Evolutionary conservation across 2,113 vertebrate species (phyloP).

Genomic region (Microcebus griseorufus): DNA sequence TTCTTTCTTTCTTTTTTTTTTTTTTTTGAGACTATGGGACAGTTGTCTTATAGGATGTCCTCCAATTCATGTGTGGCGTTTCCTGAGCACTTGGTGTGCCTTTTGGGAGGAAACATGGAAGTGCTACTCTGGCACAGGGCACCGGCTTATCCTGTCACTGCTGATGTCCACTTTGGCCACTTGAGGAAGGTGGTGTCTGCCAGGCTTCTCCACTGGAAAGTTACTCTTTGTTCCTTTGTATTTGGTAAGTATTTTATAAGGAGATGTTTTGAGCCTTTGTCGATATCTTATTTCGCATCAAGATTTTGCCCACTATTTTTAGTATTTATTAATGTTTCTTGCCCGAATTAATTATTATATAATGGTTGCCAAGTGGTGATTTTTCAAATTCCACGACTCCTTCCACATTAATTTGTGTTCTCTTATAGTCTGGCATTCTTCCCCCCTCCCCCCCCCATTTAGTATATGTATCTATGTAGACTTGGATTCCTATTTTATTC

Average conservation of each 20-base stretch:
- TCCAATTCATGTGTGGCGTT: background rate
- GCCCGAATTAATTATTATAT: background rate
- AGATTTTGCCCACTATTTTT: background rate
- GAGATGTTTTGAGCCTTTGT: background rate
- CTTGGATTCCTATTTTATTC: background rate
- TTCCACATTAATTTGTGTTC: background rate
- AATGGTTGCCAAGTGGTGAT: background rate
- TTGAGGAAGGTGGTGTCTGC: background rate
- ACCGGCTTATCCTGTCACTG: accelerated
- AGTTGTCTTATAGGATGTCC: background rate
- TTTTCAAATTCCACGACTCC: background rate
- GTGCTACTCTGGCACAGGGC: too few species aligned
- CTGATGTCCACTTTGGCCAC: background rate
- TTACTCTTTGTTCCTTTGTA: background rate
- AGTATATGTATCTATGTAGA: background rate
- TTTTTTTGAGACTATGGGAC: background rate
- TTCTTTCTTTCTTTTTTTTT: background rate
- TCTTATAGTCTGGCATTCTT: background rate
- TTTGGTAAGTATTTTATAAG: background rate
- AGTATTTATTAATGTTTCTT: background rate
- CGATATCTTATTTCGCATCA: background rate
- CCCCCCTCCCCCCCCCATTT: background rate
- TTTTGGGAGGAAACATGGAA: background rate
- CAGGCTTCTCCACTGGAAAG: background rate
- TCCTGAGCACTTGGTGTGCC: background rate